phyloP scores from a whole-genome alignment of 2,888 invertebrate genomes.

The Lasioglossum leucozonium region DNA sequence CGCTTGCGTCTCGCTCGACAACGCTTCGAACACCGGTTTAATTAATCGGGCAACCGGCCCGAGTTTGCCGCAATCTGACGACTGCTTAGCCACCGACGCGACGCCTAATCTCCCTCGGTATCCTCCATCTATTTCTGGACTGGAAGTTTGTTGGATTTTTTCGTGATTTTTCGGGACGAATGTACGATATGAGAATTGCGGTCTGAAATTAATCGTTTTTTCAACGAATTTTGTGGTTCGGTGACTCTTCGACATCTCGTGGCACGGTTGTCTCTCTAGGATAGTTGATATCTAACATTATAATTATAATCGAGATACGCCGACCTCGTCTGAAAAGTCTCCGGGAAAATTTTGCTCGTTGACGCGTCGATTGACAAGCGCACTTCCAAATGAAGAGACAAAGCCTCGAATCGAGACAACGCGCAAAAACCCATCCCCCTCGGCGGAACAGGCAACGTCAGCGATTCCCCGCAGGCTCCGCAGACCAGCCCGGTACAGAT shows the following conservation, averaged over 20 bases:
- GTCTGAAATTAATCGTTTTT: too few relatives aligned
- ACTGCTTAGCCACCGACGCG: conserved; percentile 47
- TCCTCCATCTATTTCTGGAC: background rate
- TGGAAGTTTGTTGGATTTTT: too few relatives aligned
- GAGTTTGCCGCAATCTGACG: conserved; percentile 51
- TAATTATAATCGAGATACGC: too few relatives aligned
- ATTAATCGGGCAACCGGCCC: conserved; percentile 74
- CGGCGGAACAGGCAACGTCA: background rate
- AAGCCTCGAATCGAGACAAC: background rate
- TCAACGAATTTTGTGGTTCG: too few relatives aligned
- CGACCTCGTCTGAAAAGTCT: background rate
- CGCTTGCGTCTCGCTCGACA: conserved; percentile 55
- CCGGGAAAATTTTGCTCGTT: background rate
- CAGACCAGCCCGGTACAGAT: background rate
- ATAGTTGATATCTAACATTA: too few relatives aligned
- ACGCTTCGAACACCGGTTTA: conserved; percentile 76
- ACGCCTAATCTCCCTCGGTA: background rate
- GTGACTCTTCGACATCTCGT: too few relatives aligned
- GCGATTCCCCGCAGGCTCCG: background rate
- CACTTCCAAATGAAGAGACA: background rate
- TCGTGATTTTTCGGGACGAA: too few relatives aligned
- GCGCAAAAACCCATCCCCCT: background rate
- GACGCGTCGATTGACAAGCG: background rate
- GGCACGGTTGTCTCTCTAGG: too few relatives aligned
- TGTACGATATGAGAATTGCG: too few relatives aligned